Conservation (phyloP, 2,113 vertebrate genomes). For the Aspidoscelis tigris region DNA sequence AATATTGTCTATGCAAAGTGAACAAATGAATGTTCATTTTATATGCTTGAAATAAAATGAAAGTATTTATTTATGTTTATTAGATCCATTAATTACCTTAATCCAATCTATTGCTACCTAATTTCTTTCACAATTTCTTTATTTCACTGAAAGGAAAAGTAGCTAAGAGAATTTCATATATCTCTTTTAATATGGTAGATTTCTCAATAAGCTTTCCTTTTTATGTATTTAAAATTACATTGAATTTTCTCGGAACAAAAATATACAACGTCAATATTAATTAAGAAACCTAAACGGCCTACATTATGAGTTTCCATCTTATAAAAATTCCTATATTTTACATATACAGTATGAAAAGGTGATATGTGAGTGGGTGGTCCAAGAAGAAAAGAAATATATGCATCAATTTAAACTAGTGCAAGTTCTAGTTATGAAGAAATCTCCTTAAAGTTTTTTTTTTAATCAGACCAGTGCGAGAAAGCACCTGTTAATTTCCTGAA, state of each 20-base stretch:
- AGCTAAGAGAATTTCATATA: background rate
- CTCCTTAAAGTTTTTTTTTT: background rate
- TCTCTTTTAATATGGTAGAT: background rate
- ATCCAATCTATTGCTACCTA: background rate
- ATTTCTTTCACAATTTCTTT: background rate
- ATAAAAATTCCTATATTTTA: background rate
- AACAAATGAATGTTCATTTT: background rate
- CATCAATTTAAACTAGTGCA: conserved; percentile 2
- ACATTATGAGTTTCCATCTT: conserved; percentile 6
- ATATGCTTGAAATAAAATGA: background rate
- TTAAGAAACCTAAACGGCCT: background rate
- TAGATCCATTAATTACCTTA: conserved; percentile 9
- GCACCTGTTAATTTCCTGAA: conserved; percentile 12
- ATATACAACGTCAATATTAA: conserved; percentile 1
- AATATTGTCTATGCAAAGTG: background rate
- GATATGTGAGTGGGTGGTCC: background rate
- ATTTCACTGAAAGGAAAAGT: background rate
- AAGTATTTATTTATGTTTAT: background rate
- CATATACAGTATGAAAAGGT: background rate
- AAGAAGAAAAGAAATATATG: background rate
- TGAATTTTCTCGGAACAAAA: background rate
- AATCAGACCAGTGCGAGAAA: background rate
- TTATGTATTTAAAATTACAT: background rate
- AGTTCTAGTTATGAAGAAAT: conserved; percentile 16
- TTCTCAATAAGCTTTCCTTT: conserved; percentile 13